phyloP scores from a whole-genome alignment of 2,113 vertebrate genomes.

The Eleginops maclovinus region DNA sequence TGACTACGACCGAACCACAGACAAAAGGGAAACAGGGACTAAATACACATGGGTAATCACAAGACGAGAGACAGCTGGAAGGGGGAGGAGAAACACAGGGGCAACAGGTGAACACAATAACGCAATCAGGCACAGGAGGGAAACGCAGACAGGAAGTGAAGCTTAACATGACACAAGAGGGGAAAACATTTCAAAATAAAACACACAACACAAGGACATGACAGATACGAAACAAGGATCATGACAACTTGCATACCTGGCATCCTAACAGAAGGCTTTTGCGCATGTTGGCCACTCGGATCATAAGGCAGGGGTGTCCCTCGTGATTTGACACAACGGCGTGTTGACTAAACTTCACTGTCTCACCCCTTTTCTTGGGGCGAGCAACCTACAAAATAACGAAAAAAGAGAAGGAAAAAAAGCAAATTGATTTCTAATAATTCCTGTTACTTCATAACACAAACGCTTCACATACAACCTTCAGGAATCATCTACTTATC shows the following conservation, averaged over 20 bases:
- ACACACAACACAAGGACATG: too few species aligned
- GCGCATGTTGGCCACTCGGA: conserved; percentile 97
- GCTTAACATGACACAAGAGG: too few species aligned
- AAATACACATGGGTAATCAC: too few species aligned
- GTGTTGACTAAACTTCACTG: conserved; percentile 95
- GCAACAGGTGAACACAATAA: too few species aligned
- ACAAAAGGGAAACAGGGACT: too few species aligned
- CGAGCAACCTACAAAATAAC: conserved; percentile 85
- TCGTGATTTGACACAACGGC: conserved; percentile 91
- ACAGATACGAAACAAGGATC: too few species aligned
- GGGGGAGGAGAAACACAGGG: too few species aligned
- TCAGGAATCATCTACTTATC: neutral
- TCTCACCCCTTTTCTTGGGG: conserved; percentile 95
- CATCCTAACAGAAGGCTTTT: conserved; percentile 95
- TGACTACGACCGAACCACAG: too few species aligned
- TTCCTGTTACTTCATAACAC: neutral
- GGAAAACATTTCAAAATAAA: too few species aligned
- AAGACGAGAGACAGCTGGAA: too few species aligned
- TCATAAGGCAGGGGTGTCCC: conserved; percentile 93
- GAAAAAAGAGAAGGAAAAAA: neutral
- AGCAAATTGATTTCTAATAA: neutral
- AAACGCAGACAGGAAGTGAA: too few species aligned
- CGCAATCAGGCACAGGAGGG: too few species aligned
- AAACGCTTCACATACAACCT: neutral
- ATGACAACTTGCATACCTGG: conserved; percentile 83